phyloP scores from a whole-genome alignment of 2,797 vertebrate genomes.

The Melanotaenia boesemani region DNA sequence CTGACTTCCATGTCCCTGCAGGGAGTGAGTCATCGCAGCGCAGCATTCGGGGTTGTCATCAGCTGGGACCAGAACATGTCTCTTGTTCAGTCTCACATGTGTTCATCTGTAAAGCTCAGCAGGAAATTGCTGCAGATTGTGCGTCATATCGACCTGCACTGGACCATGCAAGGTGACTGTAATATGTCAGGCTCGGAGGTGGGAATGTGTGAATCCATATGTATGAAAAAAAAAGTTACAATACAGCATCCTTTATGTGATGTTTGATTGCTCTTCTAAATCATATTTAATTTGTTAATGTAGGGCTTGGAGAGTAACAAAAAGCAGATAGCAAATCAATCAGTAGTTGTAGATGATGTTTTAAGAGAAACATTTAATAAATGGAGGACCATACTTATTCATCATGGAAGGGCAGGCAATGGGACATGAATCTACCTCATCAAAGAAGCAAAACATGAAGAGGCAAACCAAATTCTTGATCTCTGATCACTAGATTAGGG shows the following conservation, averaged over 20 bases:
- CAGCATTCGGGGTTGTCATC: slow-evolving; percentile 21
- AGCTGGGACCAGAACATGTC: slow-evolving; percentile 20
- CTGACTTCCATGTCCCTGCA: slow-evolving; percentile 30
- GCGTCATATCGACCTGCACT: slow-evolving; percentile 19
- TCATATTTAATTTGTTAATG: background rate
- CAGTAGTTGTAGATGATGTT: too few relatives aligned
- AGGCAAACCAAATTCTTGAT: too few relatives aligned
- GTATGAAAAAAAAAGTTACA: background rate
- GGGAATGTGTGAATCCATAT: background rate
- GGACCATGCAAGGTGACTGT: slow-evolving; percentile 8
- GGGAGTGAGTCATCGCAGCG: slow-evolving; percentile 37
- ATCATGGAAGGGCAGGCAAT: too few relatives aligned
- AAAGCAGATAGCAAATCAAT: background rate
- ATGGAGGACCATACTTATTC: too few relatives aligned
- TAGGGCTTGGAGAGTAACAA: too few relatives aligned
- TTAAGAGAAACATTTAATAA: too few relatives aligned
- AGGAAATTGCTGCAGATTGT: slow-evolving; percentile 13
- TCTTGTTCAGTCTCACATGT: slow-evolving; percentile 15
- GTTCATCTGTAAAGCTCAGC: slow-evolving; percentile 38
- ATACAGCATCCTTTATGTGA: background rate
- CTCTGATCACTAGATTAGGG: too few relatives aligned
- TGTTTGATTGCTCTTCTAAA: background rate
- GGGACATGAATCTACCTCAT: too few relatives aligned
- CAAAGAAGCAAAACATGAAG: too few relatives aligned
- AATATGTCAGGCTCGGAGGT: background rate